A percentile compares a stretch with the other conserved stretches of the same genome.
Conservation (phyloP, 2,113 vertebrate species). For the Myxocyprinus asiaticus region DNA sequence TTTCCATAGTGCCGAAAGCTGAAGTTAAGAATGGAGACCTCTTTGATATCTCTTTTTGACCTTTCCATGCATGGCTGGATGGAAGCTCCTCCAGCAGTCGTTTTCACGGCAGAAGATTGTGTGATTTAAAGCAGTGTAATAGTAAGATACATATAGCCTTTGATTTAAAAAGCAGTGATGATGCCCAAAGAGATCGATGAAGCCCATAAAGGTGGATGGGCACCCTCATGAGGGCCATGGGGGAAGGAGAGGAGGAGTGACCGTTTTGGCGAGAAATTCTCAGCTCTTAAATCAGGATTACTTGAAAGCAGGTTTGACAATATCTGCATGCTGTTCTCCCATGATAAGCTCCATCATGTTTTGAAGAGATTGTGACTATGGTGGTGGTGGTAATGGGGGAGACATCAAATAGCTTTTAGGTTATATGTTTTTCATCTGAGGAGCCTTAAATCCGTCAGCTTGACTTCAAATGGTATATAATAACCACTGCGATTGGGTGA, state of each 20-base stretch:
- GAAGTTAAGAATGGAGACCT: not conserved
- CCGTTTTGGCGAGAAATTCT: constrained; percentile 69
- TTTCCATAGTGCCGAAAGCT: not conserved
- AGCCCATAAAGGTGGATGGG: constrained; percentile 65
- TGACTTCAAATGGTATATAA: constrained; percentile 67
- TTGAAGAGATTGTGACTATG: constrained; percentile 39
- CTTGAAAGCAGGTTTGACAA: constrained; percentile 74
- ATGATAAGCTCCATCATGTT: constrained; percentile 69
- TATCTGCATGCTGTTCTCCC: constrained; percentile 75
- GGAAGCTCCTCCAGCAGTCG: not conserved
- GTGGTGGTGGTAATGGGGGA: constrained; percentile 22
- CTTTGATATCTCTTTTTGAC: constrained; percentile 30
- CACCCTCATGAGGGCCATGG: constrained; percentile 63
- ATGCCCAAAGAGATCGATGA: constrained; percentile 53
- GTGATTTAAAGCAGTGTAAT: constrained; percentile 60
- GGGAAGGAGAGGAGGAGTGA: constrained; percentile 55
- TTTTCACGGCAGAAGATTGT: constrained; percentile 3
- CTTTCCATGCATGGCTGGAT: constrained; percentile 33
- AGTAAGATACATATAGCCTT: constrained; percentile 25
- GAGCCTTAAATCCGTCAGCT: constrained; percentile 67
- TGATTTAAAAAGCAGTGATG: constrained; percentile 8
- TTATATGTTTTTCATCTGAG: constrained; percentile 60
- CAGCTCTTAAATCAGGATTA: constrained; percentile 74
- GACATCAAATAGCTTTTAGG: constrained; percentile 65
- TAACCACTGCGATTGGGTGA: constrained; percentile 50